These are phyloP conservation scores for Takifugu bimaculatus DNA, from an alignment of 2,113 vertebrate genomes.

Conservation along the genomic window DNA sequence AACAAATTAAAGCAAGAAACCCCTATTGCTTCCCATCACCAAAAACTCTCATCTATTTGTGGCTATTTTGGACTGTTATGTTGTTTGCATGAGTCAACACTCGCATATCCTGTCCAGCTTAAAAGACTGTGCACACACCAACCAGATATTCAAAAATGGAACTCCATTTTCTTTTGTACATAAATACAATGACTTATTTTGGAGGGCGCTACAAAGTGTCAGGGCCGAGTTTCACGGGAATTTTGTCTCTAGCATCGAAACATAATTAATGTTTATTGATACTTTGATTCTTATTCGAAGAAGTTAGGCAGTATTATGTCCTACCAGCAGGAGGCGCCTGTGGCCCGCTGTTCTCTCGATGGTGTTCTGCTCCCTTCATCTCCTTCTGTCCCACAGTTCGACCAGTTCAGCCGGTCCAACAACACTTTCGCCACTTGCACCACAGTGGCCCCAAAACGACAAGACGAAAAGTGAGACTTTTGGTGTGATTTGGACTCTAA, in stretches of 20 bases:
- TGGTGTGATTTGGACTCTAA: background rate
- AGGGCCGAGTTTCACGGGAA: no score
- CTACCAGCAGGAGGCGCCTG: slow-evolving; percentile 67
- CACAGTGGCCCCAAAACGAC: slow-evolving; percentile 4
- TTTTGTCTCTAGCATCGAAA: no score
- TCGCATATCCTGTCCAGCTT: no score
- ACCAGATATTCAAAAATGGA: background rate
- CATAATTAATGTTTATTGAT: background rate
- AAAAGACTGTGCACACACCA: background rate
- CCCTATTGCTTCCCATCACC: slow-evolving; percentile 37
- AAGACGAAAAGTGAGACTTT: background rate
- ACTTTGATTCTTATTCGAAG: background rate
- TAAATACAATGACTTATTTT: no score
- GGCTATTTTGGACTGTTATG: no score
- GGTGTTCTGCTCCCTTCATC: background rate
- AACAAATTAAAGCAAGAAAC: slow-evolving; percentile 22
- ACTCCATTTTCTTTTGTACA: no score
- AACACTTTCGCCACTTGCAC: slow-evolving; percentile 12
- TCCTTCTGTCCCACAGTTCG: slow-evolving; percentile 43
- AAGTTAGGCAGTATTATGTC: accelerated
- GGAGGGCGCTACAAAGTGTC: no score
- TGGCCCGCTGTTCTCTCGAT: slow-evolving; percentile 45
- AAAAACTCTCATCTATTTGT: slow-evolving; percentile 9
- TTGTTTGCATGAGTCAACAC: slow-evolving; percentile 15
- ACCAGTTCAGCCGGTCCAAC: slow-evolving; percentile 31